These are phyloP conservation scores for Drosophila aldrichi DNA, from an alignment of 2,888 invertebrate genomes.

Conservation along the genomic window DNA sequence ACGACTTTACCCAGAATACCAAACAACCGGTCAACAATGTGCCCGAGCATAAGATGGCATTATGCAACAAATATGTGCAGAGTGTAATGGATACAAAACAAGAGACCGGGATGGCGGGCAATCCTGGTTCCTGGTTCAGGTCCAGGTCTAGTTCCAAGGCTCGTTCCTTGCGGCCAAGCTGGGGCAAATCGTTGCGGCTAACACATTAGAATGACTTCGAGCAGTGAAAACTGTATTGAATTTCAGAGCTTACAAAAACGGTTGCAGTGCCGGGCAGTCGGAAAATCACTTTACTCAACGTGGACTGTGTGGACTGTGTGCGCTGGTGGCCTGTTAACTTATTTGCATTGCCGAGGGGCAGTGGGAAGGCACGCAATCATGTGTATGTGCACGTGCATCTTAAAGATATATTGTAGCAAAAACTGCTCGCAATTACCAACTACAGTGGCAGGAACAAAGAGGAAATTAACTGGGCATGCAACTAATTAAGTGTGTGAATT, in stretches of 20 bases:
- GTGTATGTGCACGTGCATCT: slow-evolving; percentile 31
- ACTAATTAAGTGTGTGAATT: slow-evolving; percentile 80
- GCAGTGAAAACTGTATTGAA: slow-evolving; percentile 23
- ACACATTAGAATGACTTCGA: slow-evolving; percentile 24
- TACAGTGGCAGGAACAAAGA: slow-evolving; percentile 40
- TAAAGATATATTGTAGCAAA: slow-evolving; percentile 54
- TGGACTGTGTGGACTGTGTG: background rate
- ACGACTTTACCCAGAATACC: slow-evolving; percentile 31
- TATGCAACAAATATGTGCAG: slow-evolving; percentile 72
- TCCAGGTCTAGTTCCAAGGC: background rate
- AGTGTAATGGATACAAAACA: slow-evolving; percentile 34
- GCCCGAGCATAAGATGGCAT: slow-evolving; percentile 69
- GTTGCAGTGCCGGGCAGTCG: slow-evolving; percentile 39
- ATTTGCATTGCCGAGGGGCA: slow-evolving; percentile 56
- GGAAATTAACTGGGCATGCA: slow-evolving; percentile 60
- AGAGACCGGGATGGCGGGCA: background rate
- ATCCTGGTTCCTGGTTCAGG: background rate
- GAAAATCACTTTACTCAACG: slow-evolving; percentile 53
- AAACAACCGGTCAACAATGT: slow-evolving; percentile 72
- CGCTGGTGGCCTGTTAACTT: slow-evolving; percentile 28
- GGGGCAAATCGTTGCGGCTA: slow-evolving; percentile 44
- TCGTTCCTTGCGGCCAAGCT: slow-evolving; percentile 10
- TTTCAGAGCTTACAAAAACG: slow-evolving; percentile 30
- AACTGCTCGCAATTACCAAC: slow-evolving; percentile 52
- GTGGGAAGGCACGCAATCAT: slow-evolving; percentile 16